These are phyloP conservation scores for Apodemus sylvaticus DNA, from an alignment of 2,113 vertebrate species.

Conservation along the genomic window DNA sequence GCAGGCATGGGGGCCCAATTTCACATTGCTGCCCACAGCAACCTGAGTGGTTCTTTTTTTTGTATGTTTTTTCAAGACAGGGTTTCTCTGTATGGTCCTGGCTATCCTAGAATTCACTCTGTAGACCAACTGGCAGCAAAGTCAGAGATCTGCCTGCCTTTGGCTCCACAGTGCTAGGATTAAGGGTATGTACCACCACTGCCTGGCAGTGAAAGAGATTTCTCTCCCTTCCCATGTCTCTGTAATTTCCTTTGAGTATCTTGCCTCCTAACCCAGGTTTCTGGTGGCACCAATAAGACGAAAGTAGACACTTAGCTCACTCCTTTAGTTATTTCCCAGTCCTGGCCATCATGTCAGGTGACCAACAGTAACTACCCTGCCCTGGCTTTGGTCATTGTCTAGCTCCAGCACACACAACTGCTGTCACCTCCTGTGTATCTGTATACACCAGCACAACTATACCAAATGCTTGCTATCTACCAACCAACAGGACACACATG, in stretches of 20 bases:
- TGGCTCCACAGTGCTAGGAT: not conserved
- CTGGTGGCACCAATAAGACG: not conserved
- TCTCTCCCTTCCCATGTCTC: not conserved
- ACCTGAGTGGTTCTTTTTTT: not conserved
- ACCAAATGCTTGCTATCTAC: not conserved
- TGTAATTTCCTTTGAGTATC: not conserved
- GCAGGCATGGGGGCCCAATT: not conserved
- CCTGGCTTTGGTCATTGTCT: not conserved
- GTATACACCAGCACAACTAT: not conserved
- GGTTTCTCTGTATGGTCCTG: too few relatives aligned
- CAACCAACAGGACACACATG: not conserved
- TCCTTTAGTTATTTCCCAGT: conserved; percentile 37
- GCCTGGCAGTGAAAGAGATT: not conserved
- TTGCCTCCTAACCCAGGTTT: conserved; percentile 6
- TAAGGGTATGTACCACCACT: not conserved
- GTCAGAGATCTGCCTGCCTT: too few relatives aligned
- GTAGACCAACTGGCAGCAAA: too few relatives aligned
- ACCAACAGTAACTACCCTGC: not conserved
- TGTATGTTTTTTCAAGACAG: not conserved
- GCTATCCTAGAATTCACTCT: too few relatives aligned
- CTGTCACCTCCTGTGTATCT: not conserved
- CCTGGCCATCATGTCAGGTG: not conserved
- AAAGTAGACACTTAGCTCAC: not conserved
- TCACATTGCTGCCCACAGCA: not conserved
- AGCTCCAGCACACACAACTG: not conserved